Evolutionary conservation across 2,113 vertebrate genomes (phyloP).

Genomic region (Tragelaphus buxtoni): DNA sequence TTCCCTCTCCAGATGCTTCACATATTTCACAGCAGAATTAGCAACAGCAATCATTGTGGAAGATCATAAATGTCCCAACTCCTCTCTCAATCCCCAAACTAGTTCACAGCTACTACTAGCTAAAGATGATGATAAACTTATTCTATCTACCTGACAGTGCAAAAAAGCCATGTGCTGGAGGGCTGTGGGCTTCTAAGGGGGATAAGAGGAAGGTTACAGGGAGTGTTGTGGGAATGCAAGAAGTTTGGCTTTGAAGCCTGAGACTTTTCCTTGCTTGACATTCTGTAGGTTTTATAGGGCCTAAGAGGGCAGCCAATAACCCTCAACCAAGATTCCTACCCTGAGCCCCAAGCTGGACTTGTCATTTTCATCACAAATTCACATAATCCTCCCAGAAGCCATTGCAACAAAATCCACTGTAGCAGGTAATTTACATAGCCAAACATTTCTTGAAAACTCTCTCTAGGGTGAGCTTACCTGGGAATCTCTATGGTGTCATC

Average conservation of each 20-base stretch:
- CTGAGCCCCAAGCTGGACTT: slow-evolving; percentile 49
- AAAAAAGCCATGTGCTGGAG: slow-evolving; percentile 61
- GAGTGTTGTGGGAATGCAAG: slow-evolving; percentile 42
- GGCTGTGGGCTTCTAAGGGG: not conserved
- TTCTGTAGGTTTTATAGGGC: slow-evolving; percentile 45
- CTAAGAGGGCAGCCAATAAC: slow-evolving; percentile 59
- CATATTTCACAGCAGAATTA: slow-evolving; percentile 79
- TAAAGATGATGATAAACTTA: slow-evolving; percentile 73
- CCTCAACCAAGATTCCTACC: not conserved
- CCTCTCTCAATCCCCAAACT: slow-evolving; percentile 39
- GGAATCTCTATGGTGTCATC: slow-evolving; percentile 33
- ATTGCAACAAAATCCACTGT: slow-evolving; percentile 57
- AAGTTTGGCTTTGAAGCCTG: slow-evolving; percentile 45
- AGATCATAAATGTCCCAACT: slow-evolving; percentile 66
- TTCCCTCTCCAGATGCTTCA: slow-evolving; percentile 81
- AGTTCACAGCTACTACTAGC: slow-evolving; percentile 53
- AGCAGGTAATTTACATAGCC: slow-evolving; percentile 66
- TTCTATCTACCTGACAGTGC: slow-evolving; percentile 58
- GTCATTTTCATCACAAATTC: slow-evolving; percentile 58
- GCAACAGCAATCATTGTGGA: slow-evolving; percentile 71
- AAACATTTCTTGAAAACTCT: slow-evolving; percentile 67
- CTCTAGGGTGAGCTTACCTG: slow-evolving; percentile 69
- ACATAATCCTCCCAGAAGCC: slow-evolving; percentile 50
- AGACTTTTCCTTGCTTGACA: slow-evolving; percentile 57
- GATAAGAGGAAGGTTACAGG: not conserved